phyloP scores from a whole-genome alignment of 2,113 vertebrate genomes.

The Hoplias malabaricus region DNA sequence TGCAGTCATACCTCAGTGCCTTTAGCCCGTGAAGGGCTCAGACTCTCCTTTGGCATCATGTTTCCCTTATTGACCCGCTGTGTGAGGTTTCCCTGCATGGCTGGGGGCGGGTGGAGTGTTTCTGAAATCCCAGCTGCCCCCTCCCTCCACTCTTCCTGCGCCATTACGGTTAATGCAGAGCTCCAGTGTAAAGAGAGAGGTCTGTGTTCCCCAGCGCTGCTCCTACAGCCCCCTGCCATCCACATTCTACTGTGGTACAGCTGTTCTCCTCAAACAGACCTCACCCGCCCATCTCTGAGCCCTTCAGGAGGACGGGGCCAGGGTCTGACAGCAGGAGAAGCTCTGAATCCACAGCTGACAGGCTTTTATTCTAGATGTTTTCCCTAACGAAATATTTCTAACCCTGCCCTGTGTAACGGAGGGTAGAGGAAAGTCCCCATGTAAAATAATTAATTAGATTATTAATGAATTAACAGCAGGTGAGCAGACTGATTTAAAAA shows the following conservation, averaged over 20 bases:
- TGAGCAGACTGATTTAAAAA: too few species aligned
- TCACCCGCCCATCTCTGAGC: too few species aligned
- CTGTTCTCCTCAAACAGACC: background rate
- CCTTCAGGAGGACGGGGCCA: too few species aligned
- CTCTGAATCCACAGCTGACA: background rate
- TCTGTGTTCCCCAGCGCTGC: background rate
- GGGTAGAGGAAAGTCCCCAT: too few species aligned
- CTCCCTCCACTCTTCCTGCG: conserved; percentile 27
- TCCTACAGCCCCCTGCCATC: background rate
- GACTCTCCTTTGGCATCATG: too few species aligned
- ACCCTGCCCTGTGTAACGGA: background rate
- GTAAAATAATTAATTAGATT: too few species aligned
- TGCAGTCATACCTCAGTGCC: too few species aligned
- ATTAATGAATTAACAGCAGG: too few species aligned
- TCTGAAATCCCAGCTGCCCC: conserved; percentile 29
- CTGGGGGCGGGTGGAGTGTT: conserved; percentile 21
- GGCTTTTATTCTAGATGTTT: too few species aligned
- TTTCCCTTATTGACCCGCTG: background rate
- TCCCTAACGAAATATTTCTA: background rate
- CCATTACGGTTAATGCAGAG: conserved; percentile 42
- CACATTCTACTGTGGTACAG: background rate
- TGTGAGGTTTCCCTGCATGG: background rate
- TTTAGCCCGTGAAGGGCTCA: too few species aligned
- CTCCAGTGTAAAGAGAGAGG: conserved; percentile 14
- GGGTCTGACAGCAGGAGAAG: background rate